Percentiles rank a stretch among this genome's conserved stretches.
phyloP scores from a whole-genome alignment of 1,140 invertebrate genomes.

The Thaumatotibia leucotreta region DNA sequence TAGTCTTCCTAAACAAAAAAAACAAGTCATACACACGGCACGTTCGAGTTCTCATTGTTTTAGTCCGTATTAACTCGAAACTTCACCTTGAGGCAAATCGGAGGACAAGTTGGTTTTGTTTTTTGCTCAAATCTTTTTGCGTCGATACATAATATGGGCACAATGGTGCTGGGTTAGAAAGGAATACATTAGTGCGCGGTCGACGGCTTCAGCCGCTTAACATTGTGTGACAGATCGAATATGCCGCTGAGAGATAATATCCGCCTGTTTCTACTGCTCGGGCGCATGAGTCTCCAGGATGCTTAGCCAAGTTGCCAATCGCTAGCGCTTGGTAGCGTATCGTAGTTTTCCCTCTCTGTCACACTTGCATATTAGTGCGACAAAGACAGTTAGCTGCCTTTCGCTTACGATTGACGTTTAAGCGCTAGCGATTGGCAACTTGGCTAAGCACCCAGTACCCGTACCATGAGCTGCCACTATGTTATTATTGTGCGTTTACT shows the following conservation, averaged over 20 bases:
- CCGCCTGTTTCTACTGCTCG: too few relatives aligned
- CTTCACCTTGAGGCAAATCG: constrained; percentile 47
- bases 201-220: constrained; percentile 27
- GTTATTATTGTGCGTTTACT: too few relatives aligned
- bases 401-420: too few relatives aligned
- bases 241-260: constrained; percentile 1
- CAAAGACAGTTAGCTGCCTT: too few relatives aligned
- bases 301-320: too few relatives aligned
- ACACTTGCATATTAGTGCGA: too few relatives aligned
- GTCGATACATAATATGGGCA: constrained; percentile 51
- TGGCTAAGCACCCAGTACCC: too few relatives aligned
- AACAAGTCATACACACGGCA: not conserved
- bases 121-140: constrained; percentile 54
- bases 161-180: constrained; percentile 59
- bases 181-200: constrained; percentile 59
- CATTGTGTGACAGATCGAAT: constrained; percentile 15
- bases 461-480: too few relatives aligned
- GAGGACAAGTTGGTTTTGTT: constrained; percentile 50
- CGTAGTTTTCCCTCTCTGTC: too few relatives aligned
- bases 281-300: too few relatives aligned
- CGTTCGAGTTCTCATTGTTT: constrained; percentile 34
- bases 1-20: constrained; percentile 1
- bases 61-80: constrained; percentile 38
- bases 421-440: too few relatives aligned
- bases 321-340: too few relatives aligned